These are phyloP conservation scores for Bombus balteatus DNA, from an alignment of 1,140 invertebrate species.

Conservation along the genomic window DNA sequence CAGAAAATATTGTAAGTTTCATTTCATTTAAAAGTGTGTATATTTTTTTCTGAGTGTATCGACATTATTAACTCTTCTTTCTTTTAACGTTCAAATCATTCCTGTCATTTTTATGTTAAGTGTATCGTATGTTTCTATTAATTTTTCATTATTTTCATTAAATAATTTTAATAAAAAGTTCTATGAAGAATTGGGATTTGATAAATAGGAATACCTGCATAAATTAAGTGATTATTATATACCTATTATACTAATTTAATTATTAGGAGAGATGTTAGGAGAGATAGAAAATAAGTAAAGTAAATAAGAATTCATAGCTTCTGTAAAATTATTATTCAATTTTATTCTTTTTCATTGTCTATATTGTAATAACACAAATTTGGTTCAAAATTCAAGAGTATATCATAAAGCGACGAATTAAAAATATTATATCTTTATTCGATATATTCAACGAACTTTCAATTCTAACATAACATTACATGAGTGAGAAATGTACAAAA, in stretches of 20 bases:
- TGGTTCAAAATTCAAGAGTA: neutral
- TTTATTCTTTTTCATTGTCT: too few species aligned
- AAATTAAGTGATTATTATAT: too few species aligned
- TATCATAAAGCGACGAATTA: neutral
- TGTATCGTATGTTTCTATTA: neutral
- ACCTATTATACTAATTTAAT: neutral
- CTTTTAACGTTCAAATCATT: neutral
- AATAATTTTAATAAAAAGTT: neutral
- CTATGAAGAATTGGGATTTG: too few species aligned
- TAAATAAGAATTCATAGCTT: neutral
- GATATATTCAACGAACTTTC: neutral
- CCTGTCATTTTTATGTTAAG: neutral
- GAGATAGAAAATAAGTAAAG: neutral
- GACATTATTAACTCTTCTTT: neutral
- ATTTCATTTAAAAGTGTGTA: neutral
- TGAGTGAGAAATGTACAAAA: neutral
- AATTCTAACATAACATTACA: neutral
- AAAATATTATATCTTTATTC: neutral
- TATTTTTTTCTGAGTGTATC: neutral
- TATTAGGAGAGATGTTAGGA: neutral
- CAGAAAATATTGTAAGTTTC: constrained; percentile 84
- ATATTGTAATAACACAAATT: neutral
- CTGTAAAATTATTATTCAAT: neutral
- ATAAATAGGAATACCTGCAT: neutral
- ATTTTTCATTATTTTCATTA: neutral